Evolutionary conservation across 1,140 invertebrate species (phyloP).

Genomic region (Bombus waltoni): DNA sequence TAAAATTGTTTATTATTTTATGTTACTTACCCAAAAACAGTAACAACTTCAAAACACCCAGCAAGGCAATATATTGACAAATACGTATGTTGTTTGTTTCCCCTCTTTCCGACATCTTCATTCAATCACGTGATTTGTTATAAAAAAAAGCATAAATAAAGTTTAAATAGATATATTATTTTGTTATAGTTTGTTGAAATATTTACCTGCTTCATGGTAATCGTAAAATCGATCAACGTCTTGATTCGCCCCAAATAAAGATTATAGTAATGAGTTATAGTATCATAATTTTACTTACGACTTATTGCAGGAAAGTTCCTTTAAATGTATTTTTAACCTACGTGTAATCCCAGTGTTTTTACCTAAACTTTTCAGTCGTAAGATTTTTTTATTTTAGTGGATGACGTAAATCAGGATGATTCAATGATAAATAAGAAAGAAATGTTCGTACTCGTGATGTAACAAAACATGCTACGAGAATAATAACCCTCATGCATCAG

Average conservation of each 20-base stretch:
- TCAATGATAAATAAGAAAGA: too few species aligned
- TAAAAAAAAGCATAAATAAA: background rate
- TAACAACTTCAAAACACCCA: constrained; percentile 12
- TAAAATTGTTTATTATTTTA: background rate
- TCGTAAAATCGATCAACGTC: background rate
- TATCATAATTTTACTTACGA: background rate
- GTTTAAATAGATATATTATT: background rate
- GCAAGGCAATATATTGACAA: background rate
- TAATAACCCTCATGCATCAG: background rate
- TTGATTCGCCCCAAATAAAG: background rate
- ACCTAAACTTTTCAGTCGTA: background rate
- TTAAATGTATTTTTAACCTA: background rate
- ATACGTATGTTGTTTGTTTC: background rate
- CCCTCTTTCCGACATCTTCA: background rate
- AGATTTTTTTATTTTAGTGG: background rate
- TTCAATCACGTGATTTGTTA: background rate
- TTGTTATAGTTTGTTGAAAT: background rate
- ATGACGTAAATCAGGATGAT: background rate
- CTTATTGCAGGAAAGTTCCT: background rate
- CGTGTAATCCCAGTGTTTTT: background rate
- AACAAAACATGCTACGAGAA: background rate
- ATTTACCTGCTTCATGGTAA: background rate
- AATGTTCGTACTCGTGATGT: background rate
- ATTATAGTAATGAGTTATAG: background rate
- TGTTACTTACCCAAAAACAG: background rate